Base-by-base conservation (phyloP, 1,140 invertebrate genomes). In the Drosophila pachea region DNA sequence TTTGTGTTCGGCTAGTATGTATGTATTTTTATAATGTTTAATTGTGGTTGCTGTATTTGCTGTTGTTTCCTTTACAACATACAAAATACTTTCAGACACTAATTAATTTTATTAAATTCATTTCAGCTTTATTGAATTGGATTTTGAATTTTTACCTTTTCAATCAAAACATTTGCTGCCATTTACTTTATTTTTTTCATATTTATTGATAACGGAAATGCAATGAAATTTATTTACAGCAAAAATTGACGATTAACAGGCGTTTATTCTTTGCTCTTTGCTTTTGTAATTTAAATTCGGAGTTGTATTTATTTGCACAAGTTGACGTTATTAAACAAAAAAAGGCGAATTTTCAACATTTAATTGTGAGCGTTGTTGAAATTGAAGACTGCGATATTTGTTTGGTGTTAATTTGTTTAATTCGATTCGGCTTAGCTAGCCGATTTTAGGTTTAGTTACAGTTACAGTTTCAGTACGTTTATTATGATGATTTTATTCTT, bases 201-300 rank as follows among this genome's bases (percentile, higher is more conserved):
- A 42, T 54, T 32, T 32, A 42, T 50, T 43, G n/a, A 36, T 35
- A 52, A 50, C 32, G 63, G 68, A 70, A 70, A 65, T 70, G 68
- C 68, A 70, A 54, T 69, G 11, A 55, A 43, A 54, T 63, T 63
- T 69, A 81, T 81, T 81, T 81, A 81, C 78, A 63, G 54, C 35
- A 40, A 54, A 69, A 64, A 53, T 73, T 65, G 42, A 38, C 32
- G 50, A 52, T 64, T 48, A 45, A 42, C 64, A 65, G 52, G 60
- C 56, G 59, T 79, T 63, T 69, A 76, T 73, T 75, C 61, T 66
- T 71, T 67, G 35, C 31, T 50, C 40, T 54, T 68, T 43, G 43
- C 67, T 65, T 69, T 63, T 63, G 66, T 22, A 48, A 54, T 68
- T 68, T 38, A 55, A 68, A 62, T 68, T 62, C 50, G 22, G 43